Base-by-base conservation (phyloP, 2,888 invertebrate species). In the Electrophaes corylata region DNA sequence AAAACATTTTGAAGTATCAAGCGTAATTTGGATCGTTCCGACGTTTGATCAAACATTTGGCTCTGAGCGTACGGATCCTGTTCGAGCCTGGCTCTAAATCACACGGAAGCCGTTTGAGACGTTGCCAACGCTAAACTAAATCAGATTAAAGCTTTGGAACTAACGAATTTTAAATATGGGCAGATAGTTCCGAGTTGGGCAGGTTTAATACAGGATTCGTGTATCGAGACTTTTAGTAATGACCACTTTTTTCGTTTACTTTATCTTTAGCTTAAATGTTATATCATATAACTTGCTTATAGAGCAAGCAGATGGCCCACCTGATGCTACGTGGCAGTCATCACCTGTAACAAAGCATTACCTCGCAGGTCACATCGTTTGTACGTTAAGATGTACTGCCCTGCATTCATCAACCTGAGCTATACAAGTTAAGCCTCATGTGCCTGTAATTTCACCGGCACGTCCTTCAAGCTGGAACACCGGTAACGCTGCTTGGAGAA, bases 111-210 rank as follows among this genome's bases (percentile, higher is more conserved):
- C 69, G 73, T 78, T 78, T 79, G 78, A 79, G 72, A 71, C 65
- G 69, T 61, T 77, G 78, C 78, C 78, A 78, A 73, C 76, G 68
- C 76, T 73, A 70, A 72, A 76, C 73, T 73, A 76, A 79, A 82
- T 81, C 83, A 67, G 78, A 81, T 79, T 77, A 73, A 66, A 43
- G 53, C 58, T 44, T 45, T 44, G 49, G 45, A 6, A 45, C 78
- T 82, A 76, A 75, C 78, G 80, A 82, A 80, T 82, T 83, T 82
- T 82, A 83, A 82, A 83, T 83, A 81, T 76, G 76, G 81, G 73
- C 76, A 76, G 78, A 77, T 77, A 75, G 71, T 67, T 64, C 47
- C 45, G 65, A 73, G 73, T 73, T n/a, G 26, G 71, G 57, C 62
- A 29, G 69, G 67, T 69, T 63, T 57, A 40, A 55, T 58, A 23